Evolutionary conservation across 2,113 vertebrate species (phyloP).

Genomic region (Pluvianellus socialis): DNA sequence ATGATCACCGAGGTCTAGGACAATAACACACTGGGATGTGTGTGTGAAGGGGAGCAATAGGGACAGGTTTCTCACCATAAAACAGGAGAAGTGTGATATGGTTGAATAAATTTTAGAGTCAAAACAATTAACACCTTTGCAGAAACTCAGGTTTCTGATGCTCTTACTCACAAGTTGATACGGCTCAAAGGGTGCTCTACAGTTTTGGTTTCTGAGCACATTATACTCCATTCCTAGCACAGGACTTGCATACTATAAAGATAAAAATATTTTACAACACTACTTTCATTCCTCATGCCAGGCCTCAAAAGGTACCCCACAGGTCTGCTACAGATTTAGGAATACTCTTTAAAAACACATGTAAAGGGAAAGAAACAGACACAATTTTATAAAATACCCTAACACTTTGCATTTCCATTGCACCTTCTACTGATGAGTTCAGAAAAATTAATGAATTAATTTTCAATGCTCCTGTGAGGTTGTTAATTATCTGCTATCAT

Average conservation of each 20-base stretch:
- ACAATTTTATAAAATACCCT: not conserved
- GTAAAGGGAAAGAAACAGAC: not conserved
- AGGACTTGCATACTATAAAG: not conserved
- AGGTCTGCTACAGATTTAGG: not conserved
- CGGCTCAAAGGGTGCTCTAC: fast-evolving
- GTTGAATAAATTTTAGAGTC: not conserved
- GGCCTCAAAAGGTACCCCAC: not conserved
- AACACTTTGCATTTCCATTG: constrained; percentile 49
- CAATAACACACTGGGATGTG: not conserved
- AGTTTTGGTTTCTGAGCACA: not conserved
- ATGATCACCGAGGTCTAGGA: not conserved
- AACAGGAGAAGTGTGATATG: not conserved
- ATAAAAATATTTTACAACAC: not conserved
- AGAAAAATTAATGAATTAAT: constrained; percentile 72
- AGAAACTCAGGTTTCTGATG: not conserved
- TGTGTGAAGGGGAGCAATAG: not conserved
- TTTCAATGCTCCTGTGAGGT: constrained; percentile 68
- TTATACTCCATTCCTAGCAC: not conserved
- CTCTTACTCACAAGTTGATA: not conserved
- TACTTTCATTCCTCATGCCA: not conserved
- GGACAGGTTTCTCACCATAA: not conserved
- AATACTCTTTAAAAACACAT: not conserved
- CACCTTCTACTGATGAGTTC: constrained; percentile 68
- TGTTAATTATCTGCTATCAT: constrained; percentile 70
- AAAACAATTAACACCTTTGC: not conserved